Conservation (phyloP, 2,113 vertebrate species). For the Perccottus glenii region DNA sequence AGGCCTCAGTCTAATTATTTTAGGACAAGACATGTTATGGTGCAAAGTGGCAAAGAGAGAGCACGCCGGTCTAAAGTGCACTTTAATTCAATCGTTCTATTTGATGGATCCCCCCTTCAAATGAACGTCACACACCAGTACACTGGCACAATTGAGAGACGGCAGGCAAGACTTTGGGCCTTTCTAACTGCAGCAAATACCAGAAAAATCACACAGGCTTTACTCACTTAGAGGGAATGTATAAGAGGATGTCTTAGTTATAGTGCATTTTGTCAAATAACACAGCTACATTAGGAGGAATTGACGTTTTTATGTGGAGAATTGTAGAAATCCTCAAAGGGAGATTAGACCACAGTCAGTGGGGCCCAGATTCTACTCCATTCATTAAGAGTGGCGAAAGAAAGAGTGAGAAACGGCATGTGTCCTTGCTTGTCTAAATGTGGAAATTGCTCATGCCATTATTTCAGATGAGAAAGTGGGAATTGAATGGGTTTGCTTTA, state of each 20-base stretch:
- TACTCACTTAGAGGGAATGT: conserved; percentile 31
- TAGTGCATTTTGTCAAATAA: conserved; percentile 38
- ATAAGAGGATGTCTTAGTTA: conserved; percentile 25
- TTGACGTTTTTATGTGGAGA: conserved; percentile 41
- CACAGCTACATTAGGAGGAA: conserved; percentile 13
- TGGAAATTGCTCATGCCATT: conserved; percentile 80
- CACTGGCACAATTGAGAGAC: conserved; percentile 57
- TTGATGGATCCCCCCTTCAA: conserved; percentile 72
- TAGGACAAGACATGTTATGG: conserved; percentile 79
- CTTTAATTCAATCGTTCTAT: conserved; percentile 81
- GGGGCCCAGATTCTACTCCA: conserved; percentile 65
- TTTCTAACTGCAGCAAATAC: conserved; percentile 35
- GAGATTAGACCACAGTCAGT: conserved; percentile 63
- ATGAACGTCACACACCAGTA: conserved; percentile 70
- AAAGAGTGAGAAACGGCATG: conserved; percentile 63
- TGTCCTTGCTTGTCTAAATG: conserved; percentile 72
- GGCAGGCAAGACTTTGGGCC: conserved; percentile 45
- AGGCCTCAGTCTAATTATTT: conserved; percentile 80
- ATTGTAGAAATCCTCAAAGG: conserved; percentile 69
- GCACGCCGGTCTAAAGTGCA: conserved; percentile 76
- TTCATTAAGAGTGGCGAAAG: conserved; percentile 64
- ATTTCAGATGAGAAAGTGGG: conserved; percentile 80
- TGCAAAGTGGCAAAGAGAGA: conserved; percentile 73
- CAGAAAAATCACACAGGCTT: conserved; percentile 43
- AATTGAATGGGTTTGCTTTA: conserved; percentile 80